phyloP scores from a whole-genome alignment of 2,113 vertebrate genomes.

The Colossoma macropomum region DNA sequence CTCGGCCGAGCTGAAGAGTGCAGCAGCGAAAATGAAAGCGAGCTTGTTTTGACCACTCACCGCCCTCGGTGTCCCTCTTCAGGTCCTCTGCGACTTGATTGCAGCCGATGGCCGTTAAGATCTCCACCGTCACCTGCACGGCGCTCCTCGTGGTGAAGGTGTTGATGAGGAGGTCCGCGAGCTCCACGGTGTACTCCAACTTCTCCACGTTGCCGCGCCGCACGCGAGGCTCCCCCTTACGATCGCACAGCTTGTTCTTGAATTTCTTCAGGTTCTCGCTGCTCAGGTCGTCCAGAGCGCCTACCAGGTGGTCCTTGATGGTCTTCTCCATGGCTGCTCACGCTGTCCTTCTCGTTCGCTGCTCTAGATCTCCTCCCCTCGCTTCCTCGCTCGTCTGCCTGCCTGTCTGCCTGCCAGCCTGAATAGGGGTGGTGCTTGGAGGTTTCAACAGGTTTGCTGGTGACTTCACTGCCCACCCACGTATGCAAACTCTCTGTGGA shows the following conservation, averaged over 20 bases:
- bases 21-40: no score
- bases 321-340: conserved; percentile 50
- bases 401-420: background rate
- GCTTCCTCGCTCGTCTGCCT: no score
- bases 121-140: rapidly evolving
- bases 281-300: background rate
- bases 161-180: conserved; percentile 47
- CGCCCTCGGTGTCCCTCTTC: background rate
- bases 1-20: no score
- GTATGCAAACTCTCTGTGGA: no score
- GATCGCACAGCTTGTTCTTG: conserved; percentile 21
- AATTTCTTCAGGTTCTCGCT: rapidly evolving
- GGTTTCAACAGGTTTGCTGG: no score
- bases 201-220: background rate
- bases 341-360: background rate
- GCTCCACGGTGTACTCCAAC: rapidly evolving
- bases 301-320: rapidly evolving
- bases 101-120: conserved; percentile 17
- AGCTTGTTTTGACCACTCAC: background rate
- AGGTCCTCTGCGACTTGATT: rapidly evolving
- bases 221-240: conserved; percentile 29
- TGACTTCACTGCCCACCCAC: no score
- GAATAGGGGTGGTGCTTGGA: no score
- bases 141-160: conserved; percentile 26
- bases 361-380: background rate